Evolutionary conservation across 1,140 invertebrate genomes (phyloP), one percentile per base, ranked within the genome.

Genomic region (Matsumurasca onukii): DNA sequence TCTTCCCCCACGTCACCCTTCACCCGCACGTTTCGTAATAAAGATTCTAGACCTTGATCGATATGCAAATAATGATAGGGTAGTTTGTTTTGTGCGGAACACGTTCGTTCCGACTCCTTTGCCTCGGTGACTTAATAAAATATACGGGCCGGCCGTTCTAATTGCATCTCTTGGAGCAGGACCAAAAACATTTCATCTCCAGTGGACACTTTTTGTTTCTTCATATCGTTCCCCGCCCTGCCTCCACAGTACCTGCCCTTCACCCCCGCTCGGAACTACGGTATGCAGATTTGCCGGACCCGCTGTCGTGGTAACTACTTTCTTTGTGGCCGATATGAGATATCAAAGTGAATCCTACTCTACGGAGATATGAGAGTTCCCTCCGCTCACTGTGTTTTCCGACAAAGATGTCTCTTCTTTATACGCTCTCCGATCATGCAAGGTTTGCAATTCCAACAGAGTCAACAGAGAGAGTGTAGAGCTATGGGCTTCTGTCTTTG

Each of bases 31-130:
- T 55, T 68, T 59, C 69, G 69, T 70, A 72, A 71, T 71, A 69
- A 72, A 70, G 71, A 69, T 70, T 72, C 65, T 69, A 61, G 55
- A 39, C 71, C 68, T 59, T 67, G 69, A 74, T 72, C 71, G 66
- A 73, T 73, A 71, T 71, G 72, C 68, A 73, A 71, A 73, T 74
- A 70, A 72, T 71, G 66, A 70, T 72, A 66, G 69, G 73, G 70
- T 67, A 52, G 68, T 72, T 71, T 73, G 69, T 71, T 73, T 68
- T 63, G 67, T 52, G 64, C 67, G 59, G 57, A 59, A 68, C 67
- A 68, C 52, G 67, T 68, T 62, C 34, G 67, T 31, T 9, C 29
- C 62, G 62, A 45, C 31, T 59, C 55, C 55, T 59, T 59, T 59
- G 55, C 55, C 34, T 5, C 34, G 5, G 55, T 13, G 55, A 59